Base-by-base conservation (phyloP, 2,888 invertebrate genomes). In the Thera obeliscata region DNA sequence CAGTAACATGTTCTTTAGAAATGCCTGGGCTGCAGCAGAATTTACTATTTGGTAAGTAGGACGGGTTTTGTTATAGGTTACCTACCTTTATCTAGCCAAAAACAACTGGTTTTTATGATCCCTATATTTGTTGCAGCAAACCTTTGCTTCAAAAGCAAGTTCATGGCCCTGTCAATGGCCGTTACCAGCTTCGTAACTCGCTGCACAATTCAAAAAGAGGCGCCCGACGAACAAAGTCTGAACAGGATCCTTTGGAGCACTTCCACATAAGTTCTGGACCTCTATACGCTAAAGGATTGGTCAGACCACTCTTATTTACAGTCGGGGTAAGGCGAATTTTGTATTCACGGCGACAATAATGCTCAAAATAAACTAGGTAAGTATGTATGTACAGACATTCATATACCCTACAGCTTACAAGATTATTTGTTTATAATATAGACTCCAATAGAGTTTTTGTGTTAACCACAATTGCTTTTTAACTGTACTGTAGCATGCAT, bases 291-390 rank as follows among this genome's bases (percentile, higher is more conserved):
- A 87, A 84, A 56, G 90, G 87, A 72, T 84, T 96, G 61, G 90
- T 94, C 80, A 96, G 94, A 86, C 95, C 96, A 33, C 89, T 96
- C 59, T 83, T 94, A 55, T 96, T 96, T 83, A 95, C 96, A 60
- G 79, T 96, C 61, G 93, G 94, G 83, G 96, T 96, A 92, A 91
- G 94, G 9, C 11, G 2, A 22, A 43, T 22, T 43, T 22, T 33
- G 12, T 9, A 12, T 12, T 7, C 12, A 49, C 49, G 7, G 43
- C 9, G 9, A 46, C 49, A n/a, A 12, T 2, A 12, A 49, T 49
- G n/a, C 2, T n/a, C 48, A 48, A 3, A 7, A 48, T 11, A 43
- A 7, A 43, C n/a, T 48, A 48, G 35, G 35, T 35, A 54, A 9
- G 1, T 43, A 43, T 7, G 38, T 38, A 38, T 38, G 5, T 38